Percentiles rank a stretch among this genome's conserved stretches.
These are phyloP conservation scores for Tipula lateralis DNA, from an alignment of 2,888 invertebrate species.

Conservation along the genomic window DNA sequence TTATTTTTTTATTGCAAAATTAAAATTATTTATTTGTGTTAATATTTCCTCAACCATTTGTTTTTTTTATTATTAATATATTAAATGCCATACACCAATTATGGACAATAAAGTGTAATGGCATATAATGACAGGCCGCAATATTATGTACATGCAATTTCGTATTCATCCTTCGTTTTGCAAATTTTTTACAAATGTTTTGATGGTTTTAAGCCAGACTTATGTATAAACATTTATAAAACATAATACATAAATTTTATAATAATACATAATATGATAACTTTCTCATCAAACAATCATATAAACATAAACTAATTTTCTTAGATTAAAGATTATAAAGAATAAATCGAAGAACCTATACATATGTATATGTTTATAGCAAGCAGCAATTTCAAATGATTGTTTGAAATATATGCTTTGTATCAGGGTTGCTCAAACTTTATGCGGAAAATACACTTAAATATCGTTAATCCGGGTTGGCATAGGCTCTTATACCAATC, in stretches of 20 bases:
- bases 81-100: constrained; percentile 32
- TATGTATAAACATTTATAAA: not conserved
- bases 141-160: constrained; percentile 33
- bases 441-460: too few species aligned
- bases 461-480: too few species aligned
- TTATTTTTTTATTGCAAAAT: not conserved
- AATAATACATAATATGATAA: not conserved
- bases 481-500: too few species aligned
- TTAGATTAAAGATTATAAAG: not conserved
- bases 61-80: constrained; percentile 28
- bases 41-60: constrained; percentile 28
- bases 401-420: not conserved
- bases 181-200: constrained; percentile 31
- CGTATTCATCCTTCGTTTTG: constrained; percentile 32
- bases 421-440: too few species aligned
- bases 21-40: constrained; percentile 26
- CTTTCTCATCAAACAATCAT: constrained; percentile 7
- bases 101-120: constrained; percentile 33
- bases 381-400: not conserved
- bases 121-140: constrained; percentile 33
- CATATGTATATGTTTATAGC: not conserved
- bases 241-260: not conserved
- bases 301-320: constrained; percentile 12
- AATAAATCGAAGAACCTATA: not conserved
- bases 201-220: not conserved